Percentiles rank a stretch among this genome's conserved stretches.
Conservation (phyloP, 2,797 vertebrate species). For the Sparidentex hasta region DNA sequence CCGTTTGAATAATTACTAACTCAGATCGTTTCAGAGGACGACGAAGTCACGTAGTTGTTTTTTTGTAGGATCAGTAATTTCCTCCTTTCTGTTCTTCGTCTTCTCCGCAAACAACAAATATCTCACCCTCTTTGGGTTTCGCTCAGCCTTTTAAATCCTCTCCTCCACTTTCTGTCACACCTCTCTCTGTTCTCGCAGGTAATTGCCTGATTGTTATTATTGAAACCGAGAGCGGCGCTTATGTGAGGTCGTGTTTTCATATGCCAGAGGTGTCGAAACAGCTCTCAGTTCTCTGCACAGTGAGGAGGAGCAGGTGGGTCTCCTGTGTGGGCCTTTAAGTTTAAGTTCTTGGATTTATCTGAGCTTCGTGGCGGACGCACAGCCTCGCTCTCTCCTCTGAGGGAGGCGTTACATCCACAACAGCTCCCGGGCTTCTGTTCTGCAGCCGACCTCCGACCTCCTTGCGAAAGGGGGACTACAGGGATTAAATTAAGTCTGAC, state of each 20-base stretch:
- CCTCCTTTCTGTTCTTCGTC: slow-evolving; percentile 28
- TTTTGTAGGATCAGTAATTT: not conserved
- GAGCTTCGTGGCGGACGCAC: not conserved
- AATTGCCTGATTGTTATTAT: slow-evolving; percentile 60
- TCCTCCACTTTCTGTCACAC: slow-evolving; percentile 26
- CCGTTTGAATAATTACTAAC: not conserved
- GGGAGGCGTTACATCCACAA: slow-evolving; percentile 15
- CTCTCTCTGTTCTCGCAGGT: slow-evolving; percentile 25
- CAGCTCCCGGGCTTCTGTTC: slow-evolving; percentile 28
- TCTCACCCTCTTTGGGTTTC: slow-evolving; percentile 35
- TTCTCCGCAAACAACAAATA: slow-evolving; percentile 29
- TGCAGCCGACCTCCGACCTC: slow-evolving; percentile 43
- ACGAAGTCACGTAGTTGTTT: not conserved
- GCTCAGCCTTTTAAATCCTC: slow-evolving; percentile 43
- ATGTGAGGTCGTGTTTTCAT: slow-evolving; percentile 18
- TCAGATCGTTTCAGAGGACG: not conserved
- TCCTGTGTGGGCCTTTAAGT: not conserved
- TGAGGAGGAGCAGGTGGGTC: not conserved
- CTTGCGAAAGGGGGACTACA: slow-evolving; percentile 5
- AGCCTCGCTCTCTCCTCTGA: not conserved
- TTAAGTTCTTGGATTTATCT: not conserved
- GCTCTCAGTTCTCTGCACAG: slow-evolving; percentile 16
- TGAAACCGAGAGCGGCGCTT: slow-evolving; percentile 31
- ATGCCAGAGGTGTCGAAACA: slow-evolving; percentile 23
- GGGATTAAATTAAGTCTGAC: slow-evolving; percentile 52